Evolutionary conservation across 2,888 invertebrate species (phyloP).

Genomic region (Pyrocoelia pectoralis): DNA sequence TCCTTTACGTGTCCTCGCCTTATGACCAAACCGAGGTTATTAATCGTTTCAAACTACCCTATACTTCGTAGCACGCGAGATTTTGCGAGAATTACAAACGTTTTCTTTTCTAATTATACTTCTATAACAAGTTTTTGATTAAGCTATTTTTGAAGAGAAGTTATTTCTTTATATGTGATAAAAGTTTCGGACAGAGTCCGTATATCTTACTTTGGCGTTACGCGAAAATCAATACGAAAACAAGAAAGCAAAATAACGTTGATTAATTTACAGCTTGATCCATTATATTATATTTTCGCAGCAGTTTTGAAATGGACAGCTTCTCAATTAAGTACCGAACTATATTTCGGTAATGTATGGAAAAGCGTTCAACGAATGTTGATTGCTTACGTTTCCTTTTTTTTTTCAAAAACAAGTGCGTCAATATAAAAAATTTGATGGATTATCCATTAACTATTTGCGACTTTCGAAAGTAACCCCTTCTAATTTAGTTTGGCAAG

Average conservation of each 20-base stretch:
- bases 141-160: neutral
- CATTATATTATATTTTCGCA: neutral
- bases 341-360: neutral
- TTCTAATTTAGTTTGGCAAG: too few species aligned
- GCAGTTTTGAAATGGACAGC: neutral
- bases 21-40: slow-evolving; percentile 2
- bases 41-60: neutral
- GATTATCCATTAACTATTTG: too few species aligned
- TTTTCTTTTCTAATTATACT: too few species aligned
- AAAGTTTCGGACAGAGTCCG: neutral
- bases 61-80: neutral
- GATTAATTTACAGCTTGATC: slow-evolving; percentile 4
- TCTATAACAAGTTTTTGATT: neutral
- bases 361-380: too few species aligned
- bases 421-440: too few species aligned
- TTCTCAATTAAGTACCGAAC: neutral
- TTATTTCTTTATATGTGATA: neutral
- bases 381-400: too few species aligned
- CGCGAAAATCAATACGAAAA: slow-evolving; percentile 4
- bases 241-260: neutral
- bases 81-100: too few species aligned
- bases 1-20: slow-evolving; percentile 12
- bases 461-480: too few species aligned
- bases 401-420: too few species aligned
- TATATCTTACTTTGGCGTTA: neutral